A percentile compares a stretch with the other conserved stretches of the same genome.
phyloP scores from a whole-genome alignment of 2,888 invertebrate genomes.

The Hyles lineata region DNA sequence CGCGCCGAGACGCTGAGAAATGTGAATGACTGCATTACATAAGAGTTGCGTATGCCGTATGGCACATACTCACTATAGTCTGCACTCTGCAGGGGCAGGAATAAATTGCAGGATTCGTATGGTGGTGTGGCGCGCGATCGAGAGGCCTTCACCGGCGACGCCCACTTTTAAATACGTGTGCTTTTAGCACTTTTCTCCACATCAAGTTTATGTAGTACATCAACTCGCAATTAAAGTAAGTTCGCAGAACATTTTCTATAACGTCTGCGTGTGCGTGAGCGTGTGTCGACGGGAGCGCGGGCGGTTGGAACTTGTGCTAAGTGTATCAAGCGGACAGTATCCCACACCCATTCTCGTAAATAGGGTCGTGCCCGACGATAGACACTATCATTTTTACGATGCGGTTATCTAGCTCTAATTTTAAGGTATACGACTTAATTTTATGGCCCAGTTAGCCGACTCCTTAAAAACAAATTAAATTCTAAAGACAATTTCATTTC shows the following conservation, averaged over 20 bases:
- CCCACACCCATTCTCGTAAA: conserved; percentile 41
- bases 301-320: conserved; percentile 30
- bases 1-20: conserved; percentile 12
- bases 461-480: background rate
- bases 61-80: background rate
- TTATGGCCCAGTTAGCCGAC: background rate
- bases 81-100: background rate
- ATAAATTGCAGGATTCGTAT: background rate
- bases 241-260: conserved; percentile 16
- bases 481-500: background rate
- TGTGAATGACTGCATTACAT: conserved; percentile 16
- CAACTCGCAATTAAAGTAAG: conserved; percentile 31
- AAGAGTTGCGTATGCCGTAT: conserved; percentile 13
- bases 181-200: conserved; percentile 46
- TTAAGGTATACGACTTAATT: background rate
- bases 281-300: conserved; percentile 1
- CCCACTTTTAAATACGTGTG: conserved; percentile 43
- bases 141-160: conserved; percentile 15
- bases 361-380: conserved; percentile 38
- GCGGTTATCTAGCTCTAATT: background rate
- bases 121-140: conserved; percentile 6
- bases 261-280: conserved; percentile 5
- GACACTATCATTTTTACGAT: conserved; percentile 39
- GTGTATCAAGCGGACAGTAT: conserved; percentile 35
- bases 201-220: conserved; percentile 40